Evolutionary conservation across 2,797 vertebrate species (phyloP).

Genomic region (Sebastes wilsoni): DNA sequence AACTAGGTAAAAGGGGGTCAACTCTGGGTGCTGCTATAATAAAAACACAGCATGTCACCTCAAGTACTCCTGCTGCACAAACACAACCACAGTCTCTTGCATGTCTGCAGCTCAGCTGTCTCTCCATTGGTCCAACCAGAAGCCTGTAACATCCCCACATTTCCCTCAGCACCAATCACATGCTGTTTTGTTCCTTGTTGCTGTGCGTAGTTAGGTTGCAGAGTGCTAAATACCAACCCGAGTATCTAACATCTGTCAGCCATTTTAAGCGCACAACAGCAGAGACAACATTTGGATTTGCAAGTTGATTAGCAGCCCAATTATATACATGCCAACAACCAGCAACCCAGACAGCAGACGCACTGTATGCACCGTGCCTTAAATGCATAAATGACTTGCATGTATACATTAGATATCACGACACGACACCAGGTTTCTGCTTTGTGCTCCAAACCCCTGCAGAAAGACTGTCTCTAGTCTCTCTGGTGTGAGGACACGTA

Average conservation of each 20-base stretch:
- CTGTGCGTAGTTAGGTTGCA: conserved; percentile 83
- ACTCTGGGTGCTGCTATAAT: conserved; percentile 25
- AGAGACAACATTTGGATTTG: conserved; percentile 72
- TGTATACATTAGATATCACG: conserved; percentile 29
- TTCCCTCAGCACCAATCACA: conserved; percentile 64
- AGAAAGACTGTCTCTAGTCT: conserved; percentile 44
- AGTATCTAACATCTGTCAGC: conserved; percentile 84
- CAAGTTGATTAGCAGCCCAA: conserved; percentile 76
- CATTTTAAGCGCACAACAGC: conserved; percentile 84
- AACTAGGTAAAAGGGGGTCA: conserved; percentile 16
- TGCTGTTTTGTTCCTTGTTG: conserved; percentile 55
- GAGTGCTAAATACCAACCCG: conserved; percentile 82
- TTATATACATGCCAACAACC: conserved; percentile 61
- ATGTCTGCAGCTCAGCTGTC: conserved; percentile 6
- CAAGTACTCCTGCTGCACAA: conserved; percentile 60
- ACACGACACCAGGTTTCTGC: conserved; percentile 45
- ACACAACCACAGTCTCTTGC: conserved; percentile 44
- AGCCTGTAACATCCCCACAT: conserved; percentile 2
- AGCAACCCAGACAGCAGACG: conserved; percentile 47
- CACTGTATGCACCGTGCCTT: conserved; percentile 41
- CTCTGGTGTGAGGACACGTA: conserved; percentile 64
- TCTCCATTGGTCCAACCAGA: conserved; percentile 63
- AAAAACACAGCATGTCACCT: conserved; percentile 52
- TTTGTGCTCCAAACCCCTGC: conserved; percentile 67
- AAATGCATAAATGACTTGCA: conserved; percentile 38